Base-by-base conservation (phyloP, 2,113 vertebrate species). In the Miniopterus natalensis region DNA sequence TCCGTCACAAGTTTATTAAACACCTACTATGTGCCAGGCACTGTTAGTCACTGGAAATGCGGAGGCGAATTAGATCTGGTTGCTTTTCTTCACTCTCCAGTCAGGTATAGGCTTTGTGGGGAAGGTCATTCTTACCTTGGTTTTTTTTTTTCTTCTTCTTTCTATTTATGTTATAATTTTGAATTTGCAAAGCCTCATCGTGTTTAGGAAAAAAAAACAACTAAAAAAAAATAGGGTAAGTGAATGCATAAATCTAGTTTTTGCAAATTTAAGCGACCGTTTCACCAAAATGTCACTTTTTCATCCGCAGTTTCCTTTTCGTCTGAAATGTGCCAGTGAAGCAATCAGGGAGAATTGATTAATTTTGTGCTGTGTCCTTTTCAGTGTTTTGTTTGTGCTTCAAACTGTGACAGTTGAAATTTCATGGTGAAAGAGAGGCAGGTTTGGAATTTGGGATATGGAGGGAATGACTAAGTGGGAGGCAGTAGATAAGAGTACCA, bases 311-410 rank as follows among this genome's bases (percentile, higher is more conserved):
- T 97, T 95, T 95, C 84, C 75, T 79, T 74, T 96, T 95, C 65
- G 84, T 96, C 23, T 31, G n/a, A 83, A 92, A 80, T 87, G 84
- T 17, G 91, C 27, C 57, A 47, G 8, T 75, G 93, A 97, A 97
- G 74, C 90, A 45, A n/a, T 94, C 4, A 15, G 79, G 78, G 93
- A 68, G 73, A 91, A 31, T 94, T 96, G 95, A 95, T 90, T 97
- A 55, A 95, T 96, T 97, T 88, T 96, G 91, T 97, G 68, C 94
- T 70, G 1, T 96, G 77, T 97, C 94, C 96, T 95, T 95, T 94
- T 95, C 90, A 92, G 73, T 73, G 75, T 96, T 94, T 96, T 96
- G 81, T 94, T 94, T 92, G 42, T 91, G 94, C 93, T 97, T 94
- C 51, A 55, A 88, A 90, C 87, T 86, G 75, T 86, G 80, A 61